These are phyloP conservation scores for Eonycteris spelaea DNA, from an alignment of 2,113 vertebrate species.

Conservation along the genomic window DNA sequence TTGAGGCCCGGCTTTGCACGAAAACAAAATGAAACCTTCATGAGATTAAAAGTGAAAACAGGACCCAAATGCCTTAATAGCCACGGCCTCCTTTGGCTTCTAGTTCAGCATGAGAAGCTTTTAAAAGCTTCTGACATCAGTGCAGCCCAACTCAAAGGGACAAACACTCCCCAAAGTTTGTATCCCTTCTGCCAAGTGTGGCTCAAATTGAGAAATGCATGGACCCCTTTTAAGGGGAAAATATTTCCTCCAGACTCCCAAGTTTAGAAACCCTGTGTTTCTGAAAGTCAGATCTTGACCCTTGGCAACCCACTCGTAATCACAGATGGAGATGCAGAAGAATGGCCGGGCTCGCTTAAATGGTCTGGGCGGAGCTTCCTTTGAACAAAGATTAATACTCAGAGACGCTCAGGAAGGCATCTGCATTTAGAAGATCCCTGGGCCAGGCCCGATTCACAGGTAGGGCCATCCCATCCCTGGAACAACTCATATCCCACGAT, in stretches of 20 bases:
- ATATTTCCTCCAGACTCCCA: neutral
- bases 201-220: neutral
- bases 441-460: neutral
- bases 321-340: neutral
- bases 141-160: neutral
- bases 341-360: rapidly evolving
- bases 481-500: neutral
- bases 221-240: neutral
- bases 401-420: no score
- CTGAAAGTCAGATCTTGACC: neutral
- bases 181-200: neutral
- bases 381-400: neutral
- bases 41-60: neutral
- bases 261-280: neutral
- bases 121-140: neutral
- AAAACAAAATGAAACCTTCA: neutral
- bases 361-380: neutral
- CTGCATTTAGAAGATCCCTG: neutral
- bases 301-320: neutral
- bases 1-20: neutral
- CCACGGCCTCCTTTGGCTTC: neutral
- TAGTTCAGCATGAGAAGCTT: neutral
- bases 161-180: neutral
- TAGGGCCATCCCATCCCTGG: neutral
- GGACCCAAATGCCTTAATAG: neutral